Evolutionary conservation across 2,888 invertebrate genomes (phyloP), one percentile per base, ranked within the genome.

Genomic region (Enchytraeus crypticus): DNA sequence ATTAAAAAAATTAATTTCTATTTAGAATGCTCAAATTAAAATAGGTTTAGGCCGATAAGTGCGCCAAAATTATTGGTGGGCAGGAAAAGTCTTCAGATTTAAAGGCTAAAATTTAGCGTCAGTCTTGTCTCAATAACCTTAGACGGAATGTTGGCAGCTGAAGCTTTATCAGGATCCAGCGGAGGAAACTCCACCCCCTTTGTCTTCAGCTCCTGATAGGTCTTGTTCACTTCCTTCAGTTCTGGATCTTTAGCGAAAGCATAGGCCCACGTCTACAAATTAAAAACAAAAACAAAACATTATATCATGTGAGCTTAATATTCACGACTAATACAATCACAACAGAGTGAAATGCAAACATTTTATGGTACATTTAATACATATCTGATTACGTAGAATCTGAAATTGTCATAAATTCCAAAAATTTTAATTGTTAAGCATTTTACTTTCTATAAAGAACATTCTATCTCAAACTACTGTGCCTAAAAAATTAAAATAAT

Each of bases 141-240:
- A 18, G 74, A 74, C 55, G 76, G 75, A 51, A 76, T 77, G 55
- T 74, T 72, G 38, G 76, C 75, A 1, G 75, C 75, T 21, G 74
- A 93, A 87, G 91, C 88, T 3, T 89, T 85, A 77, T 95, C 95
- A 66, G 92, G 81, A 79, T 95, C 92, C 3, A 93, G 90, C 83
- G 91, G 73, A 0, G 98, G 98, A 80, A 98, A 98, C 79, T 98
- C 96, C 59, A 98, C 92, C 46, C 97, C 97, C 81, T 97, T 97
- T 53, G 87, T 85, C 74, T 88, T 88, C 47, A 98, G 82, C 75
- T 98, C 97, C 76, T 89, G 88, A 81, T 96, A 97, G n/a, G 95
- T 86, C 78, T 88, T 88, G 33, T 87, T 88, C 29, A 98, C 96
- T 29, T 96, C 97, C 60, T 85, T 85, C 71, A 92, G 82, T 61